These are phyloP conservation scores for Luehdorfia chinensis DNA, from an alignment of 1,140 invertebrate genomes.

Conservation along the genomic window DNA sequence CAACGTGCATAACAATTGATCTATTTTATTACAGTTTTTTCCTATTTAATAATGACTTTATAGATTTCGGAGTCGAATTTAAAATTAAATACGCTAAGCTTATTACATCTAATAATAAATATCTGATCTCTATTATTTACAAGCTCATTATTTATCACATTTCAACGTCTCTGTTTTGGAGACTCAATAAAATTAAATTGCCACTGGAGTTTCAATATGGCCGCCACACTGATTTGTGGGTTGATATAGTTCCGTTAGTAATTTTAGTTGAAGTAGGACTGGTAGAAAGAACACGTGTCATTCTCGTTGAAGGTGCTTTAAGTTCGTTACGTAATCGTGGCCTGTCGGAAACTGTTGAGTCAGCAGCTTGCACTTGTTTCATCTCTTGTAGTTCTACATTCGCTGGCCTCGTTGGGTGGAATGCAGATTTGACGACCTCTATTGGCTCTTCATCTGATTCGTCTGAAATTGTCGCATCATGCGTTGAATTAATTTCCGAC, in stretches of 20 bases:
- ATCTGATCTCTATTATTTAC: slow-evolving; percentile 68
- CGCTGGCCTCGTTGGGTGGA: slow-evolving; percentile 78
- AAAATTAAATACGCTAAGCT: slow-evolving; percentile 1
- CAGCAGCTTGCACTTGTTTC: slow-evolving; percentile 76
- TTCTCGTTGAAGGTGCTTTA: slow-evolving; percentile 79
- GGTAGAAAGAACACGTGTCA: slow-evolving; percentile 64
- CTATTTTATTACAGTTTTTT: slow-evolving; percentile 16
- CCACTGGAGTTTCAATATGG: slow-evolving; percentile 80
- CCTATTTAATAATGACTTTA: slow-evolving; percentile 17
- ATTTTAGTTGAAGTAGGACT: slow-evolving; percentile 80
- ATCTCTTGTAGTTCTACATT: slow-evolving; percentile 70
- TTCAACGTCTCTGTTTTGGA: slow-evolving; percentile 46
- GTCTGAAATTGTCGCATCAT: slow-evolving; percentile 80
- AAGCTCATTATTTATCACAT: slow-evolving; percentile 74
- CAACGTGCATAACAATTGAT: slow-evolving; percentile 24
- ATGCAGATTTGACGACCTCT: slow-evolving; percentile 87
- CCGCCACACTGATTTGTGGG: slow-evolving; percentile 85
- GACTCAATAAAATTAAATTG: slow-evolving; percentile 32
- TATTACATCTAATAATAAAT: slow-evolving; percentile 51
- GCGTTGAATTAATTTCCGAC: slow-evolving; percentile 79
- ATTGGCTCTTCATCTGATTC: slow-evolving; percentile 82
- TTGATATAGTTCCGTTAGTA: slow-evolving; percentile 73
- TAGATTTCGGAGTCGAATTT: slow-evolving; percentile 7
- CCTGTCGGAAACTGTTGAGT: slow-evolving; percentile 78
- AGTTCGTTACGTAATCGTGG: slow-evolving; percentile 74